A percentile compares a stretch with the other conserved stretches of the same genome.
phyloP scores from a whole-genome alignment of 2,113 vertebrate genomes.

The Hystrix brachyura region DNA sequence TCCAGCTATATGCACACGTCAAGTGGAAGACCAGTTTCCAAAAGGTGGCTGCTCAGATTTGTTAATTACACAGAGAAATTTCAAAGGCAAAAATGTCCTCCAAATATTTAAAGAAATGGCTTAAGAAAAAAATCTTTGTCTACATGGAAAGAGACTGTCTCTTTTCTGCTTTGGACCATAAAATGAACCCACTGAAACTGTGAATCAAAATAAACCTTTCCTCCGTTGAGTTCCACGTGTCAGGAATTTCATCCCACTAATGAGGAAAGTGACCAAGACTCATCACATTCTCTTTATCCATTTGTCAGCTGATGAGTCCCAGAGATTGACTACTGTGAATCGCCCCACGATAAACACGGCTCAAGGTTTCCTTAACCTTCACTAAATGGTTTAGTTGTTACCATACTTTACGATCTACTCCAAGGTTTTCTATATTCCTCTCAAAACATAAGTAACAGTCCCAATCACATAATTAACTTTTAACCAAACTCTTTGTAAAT shows the following conservation, averaged over 20 bases:
- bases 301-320: background rate
- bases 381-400: background rate
- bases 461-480: background rate
- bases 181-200: background rate
- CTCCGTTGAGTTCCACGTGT: background rate
- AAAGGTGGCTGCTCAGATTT: background rate
- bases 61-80: background rate
- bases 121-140: background rate
- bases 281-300: background rate
- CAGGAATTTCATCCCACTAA: background rate
- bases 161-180: background rate
- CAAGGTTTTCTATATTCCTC: background rate
- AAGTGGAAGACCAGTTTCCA: background rate
- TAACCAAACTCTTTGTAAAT: background rate
- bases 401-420: background rate
- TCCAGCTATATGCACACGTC: background rate
- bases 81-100: background rate
- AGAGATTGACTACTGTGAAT: background rate
- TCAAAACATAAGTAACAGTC: background rate
- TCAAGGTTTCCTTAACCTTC: background rate
- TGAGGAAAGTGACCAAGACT: background rate
- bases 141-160: background rate
- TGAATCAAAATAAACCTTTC: background rate
- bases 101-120: background rate
- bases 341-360: background rate